phyloP scores from a whole-genome alignment of 2,113 vertebrate species.

The Cinclus cinclus region DNA sequence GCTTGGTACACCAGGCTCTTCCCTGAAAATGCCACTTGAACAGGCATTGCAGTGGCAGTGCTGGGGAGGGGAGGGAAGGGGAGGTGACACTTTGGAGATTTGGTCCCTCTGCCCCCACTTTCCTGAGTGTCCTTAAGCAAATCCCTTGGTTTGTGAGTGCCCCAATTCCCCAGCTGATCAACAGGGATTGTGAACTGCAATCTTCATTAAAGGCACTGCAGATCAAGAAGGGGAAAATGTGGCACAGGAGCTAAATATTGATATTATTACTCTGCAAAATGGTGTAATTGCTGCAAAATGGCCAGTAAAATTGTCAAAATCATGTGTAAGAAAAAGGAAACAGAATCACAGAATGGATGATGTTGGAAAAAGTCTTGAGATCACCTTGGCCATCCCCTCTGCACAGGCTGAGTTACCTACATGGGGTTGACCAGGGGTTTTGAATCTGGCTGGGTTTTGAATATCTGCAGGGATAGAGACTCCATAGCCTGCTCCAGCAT shows the following conservation, averaged over 20 bases:
- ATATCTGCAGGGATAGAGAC: neutral
- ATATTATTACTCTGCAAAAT: neutral
- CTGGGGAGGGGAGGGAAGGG: neutral
- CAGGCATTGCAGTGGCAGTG: neutral
- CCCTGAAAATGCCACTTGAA: neutral
- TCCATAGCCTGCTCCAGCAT: neutral
- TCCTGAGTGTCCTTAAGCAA: neutral
- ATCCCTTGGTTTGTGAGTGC: neutral
- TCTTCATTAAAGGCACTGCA: neutral
- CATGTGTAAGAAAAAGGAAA: neutral
- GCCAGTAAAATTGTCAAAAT: neutral
- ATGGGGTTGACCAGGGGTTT: neutral
- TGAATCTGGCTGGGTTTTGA: neutral
- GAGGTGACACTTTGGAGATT: neutral
- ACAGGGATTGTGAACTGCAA: neutral
- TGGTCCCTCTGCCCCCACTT: neutral
- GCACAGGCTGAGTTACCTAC: neutral
- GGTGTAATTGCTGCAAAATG: neutral
- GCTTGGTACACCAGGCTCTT: neutral
- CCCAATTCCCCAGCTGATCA: neutral
- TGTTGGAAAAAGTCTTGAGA: neutral
- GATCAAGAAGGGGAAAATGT: neutral
- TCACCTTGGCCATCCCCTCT: neutral
- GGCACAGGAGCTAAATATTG: neutral
- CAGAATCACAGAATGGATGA: neutral